These are phyloP conservation scores for Erebia ligea DNA, from an alignment of 2,888 invertebrate species.

Conservation along the genomic window DNA sequence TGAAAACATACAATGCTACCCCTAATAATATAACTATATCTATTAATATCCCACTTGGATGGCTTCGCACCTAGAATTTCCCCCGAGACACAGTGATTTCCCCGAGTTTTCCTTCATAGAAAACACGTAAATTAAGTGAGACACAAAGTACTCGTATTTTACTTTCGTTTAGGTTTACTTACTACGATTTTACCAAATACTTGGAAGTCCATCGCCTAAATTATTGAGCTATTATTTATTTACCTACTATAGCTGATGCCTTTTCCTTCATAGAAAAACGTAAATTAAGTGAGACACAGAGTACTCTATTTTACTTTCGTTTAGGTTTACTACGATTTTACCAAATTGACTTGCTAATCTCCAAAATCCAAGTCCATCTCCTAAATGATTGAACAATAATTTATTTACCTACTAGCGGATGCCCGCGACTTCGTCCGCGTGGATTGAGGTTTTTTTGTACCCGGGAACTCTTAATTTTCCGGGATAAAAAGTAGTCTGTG, in stretches of 20 bases:
- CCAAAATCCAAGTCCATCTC: too few relatives aligned
- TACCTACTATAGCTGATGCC: too few relatives aligned
- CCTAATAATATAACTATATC: neutral
- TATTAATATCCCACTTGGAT: neutral
- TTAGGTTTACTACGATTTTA: too few relatives aligned
- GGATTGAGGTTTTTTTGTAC: too few relatives aligned
- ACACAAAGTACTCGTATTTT: neutral
- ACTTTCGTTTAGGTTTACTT: neutral
- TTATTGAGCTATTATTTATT: too few relatives aligned
- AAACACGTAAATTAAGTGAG: neutral
- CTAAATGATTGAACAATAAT: too few relatives aligned
- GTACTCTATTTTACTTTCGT: neutral
- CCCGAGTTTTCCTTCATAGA: neutral
- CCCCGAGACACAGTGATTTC: neutral
- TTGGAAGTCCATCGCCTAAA: too few relatives aligned
- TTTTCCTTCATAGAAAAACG: slow-evolving; percentile 1
- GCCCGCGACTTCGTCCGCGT: too few relatives aligned
- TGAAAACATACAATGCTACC: slow-evolving; percentile 10
- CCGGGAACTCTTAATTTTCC: neutral
- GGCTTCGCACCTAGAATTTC: slow-evolving; percentile 11
- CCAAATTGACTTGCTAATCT: too few relatives aligned
- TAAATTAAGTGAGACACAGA: neutral
- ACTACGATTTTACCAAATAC: neutral
- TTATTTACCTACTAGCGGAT: too few relatives aligned
- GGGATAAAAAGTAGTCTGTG: neutral